Percentiles rank a stretch among this genome's conserved stretches.
These are phyloP conservation scores for Beris chalybata DNA, from an alignment of 2,888 invertebrate genomes.

Conservation along the genomic window DNA sequence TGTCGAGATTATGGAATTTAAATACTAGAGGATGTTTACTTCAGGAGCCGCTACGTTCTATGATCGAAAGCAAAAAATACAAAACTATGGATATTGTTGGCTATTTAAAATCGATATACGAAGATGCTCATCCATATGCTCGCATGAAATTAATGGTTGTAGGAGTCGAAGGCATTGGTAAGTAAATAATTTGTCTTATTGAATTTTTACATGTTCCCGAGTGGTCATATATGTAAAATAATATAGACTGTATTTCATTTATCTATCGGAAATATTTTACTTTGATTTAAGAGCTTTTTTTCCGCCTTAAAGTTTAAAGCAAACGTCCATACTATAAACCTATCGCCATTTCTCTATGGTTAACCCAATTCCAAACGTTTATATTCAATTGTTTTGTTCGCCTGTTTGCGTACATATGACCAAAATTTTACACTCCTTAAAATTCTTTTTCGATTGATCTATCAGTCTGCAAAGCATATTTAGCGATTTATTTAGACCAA, in stretches of 20 bases:
- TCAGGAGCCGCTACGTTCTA: slow-evolving; percentile 83
- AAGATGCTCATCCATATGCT: slow-evolving; percentile 90
- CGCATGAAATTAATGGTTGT: slow-evolving; percentile 96
- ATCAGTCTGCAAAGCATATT: no score
- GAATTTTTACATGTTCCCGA: no score
- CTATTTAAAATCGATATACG: slow-evolving; percentile 84
- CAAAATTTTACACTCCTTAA: no score
- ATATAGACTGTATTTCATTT: not conserved
- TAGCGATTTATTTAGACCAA: no score
- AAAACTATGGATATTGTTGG: slow-evolving; percentile 92
- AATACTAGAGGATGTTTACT: slow-evolving; percentile 87
- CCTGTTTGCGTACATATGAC: no score
- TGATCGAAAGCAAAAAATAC: slow-evolving; percentile 90
- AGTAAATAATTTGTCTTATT: slow-evolving; percentile 48
- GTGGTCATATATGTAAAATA: no score
- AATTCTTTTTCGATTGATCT: no score
- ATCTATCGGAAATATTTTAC: not conserved
- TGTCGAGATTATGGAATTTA: slow-evolving; percentile 94
- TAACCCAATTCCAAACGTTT: no score
- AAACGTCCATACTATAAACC: no score
- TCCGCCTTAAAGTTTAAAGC: no score
- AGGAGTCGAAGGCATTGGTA: slow-evolving; percentile 78
- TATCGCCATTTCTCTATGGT: no score
- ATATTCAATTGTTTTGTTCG: no score
- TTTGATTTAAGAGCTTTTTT: not conserved